Percentiles rank a stretch among this genome's conserved stretches.
phyloP scores from a whole-genome alignment of 2,797 vertebrate genomes.

The Balearica regulorum region DNA sequence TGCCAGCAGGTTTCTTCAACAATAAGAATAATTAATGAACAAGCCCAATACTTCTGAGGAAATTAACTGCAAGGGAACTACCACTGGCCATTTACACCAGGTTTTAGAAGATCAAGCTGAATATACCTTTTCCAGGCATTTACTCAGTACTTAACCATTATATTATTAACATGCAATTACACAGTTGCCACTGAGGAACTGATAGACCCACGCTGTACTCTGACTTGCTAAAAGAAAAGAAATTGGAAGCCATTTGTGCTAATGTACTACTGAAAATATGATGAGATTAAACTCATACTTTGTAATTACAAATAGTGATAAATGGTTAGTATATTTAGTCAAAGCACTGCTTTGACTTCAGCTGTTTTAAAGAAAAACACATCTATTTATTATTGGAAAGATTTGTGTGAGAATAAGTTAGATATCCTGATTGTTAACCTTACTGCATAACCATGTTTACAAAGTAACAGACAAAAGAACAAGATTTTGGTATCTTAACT shows the following conservation, averaged over 20 bases:
- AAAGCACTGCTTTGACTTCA: neutral
- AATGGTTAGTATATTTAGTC: neutral
- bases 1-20: neutral
- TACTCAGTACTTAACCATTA: neutral
- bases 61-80: neutral
- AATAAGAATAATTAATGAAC: neutral
- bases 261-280: neutral
- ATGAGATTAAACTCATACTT: neutral
- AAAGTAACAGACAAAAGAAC: neutral
- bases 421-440: neutral
- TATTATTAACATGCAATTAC: neutral
- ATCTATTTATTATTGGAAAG: neutral
- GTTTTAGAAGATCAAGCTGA: neutral
- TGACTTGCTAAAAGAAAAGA: neutral
- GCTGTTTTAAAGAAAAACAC: neutral
- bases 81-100: neutral
- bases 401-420: neutral
- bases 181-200: neutral
- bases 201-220: neutral
- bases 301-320: neutral
- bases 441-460: neutral
- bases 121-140: neutral
- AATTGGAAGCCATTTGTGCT: neutral
- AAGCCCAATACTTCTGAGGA: neutral
- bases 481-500: neutral